Evolutionary conservation across 2,888 invertebrate genomes (phyloP).

Genomic region (Eristalinus sepulchralis): DNA sequence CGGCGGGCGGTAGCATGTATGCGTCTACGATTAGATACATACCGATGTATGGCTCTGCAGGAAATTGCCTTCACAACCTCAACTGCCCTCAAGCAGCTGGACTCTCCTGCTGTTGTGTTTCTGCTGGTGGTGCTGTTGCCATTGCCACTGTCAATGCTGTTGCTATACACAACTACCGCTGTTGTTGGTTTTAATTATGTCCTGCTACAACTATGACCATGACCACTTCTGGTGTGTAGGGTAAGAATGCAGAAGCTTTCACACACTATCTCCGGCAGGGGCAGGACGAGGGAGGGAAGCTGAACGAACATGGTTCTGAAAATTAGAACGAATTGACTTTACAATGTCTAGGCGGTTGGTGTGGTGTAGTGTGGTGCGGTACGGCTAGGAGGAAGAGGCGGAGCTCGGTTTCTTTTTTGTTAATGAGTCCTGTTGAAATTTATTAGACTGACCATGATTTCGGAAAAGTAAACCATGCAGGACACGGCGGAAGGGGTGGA

Average conservation of each 20-base stretch:
- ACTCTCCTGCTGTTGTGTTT: not conserved
- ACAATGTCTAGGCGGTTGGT: conserved; percentile 10
- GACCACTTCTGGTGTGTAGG: conserved; percentile 38
- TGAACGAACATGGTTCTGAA: conserved; percentile 1
- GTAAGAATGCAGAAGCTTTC: conserved; percentile 35
- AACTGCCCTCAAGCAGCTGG: conserved; percentile 44
- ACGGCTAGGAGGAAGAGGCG: not conserved
- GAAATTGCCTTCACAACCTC: conserved; percentile 56
- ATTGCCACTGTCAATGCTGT: conserved; percentile 2
- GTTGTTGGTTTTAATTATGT: conserved; percentile 59
- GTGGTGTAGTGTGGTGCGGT: not conserved
- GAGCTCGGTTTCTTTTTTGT: conserved; percentile 11
- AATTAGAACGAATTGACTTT: conserved; percentile 34
- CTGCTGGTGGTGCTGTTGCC: not conserved
- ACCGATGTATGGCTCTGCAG: conserved; percentile 26
- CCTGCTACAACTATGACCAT: conserved; percentile 46
- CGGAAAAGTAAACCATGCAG: conserved; percentile 4
- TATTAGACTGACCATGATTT: conserved; percentile 23
- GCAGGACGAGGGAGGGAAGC: not conserved
- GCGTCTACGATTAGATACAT: conserved; percentile 31
- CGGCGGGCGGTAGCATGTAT: not conserved
- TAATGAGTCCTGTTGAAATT: conserved; percentile 32
- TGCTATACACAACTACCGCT: not conserved
- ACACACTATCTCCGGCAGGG: conserved; percentile 11
- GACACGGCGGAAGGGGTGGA: conserved; percentile 40